Base-by-base conservation (phyloP, 53 echinoderm and acorn worm species). In the Hippasteria phrygiana region DNA sequence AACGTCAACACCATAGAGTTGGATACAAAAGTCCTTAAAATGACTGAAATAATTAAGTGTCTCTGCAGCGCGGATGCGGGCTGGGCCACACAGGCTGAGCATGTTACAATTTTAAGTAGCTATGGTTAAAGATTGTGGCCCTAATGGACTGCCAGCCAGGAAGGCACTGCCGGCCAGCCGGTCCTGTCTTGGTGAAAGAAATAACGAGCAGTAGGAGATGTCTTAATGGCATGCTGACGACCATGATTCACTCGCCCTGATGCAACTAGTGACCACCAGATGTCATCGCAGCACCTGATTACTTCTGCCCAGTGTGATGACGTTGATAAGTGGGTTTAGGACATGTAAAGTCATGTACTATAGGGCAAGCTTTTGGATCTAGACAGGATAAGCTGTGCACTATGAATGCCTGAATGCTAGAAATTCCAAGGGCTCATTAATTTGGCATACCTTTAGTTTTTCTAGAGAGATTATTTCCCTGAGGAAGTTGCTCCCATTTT, bases 281-380 rank as follows among this genome's bases (percentile, higher is more conserved):
- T 67, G 69, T 36, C 69, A 67, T 35, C 69, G 17, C 37, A 7
- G 36, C 10, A 35, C 34, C 16, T 14, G 33, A 67, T 67, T 36
- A 36, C 69, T 67, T 5, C 48, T n/a, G 14, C 69, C 69, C 14
- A 67, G 13, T 35, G 69, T 36, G 69, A 67, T 36, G 59, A 28
- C 34, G 69, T 36, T 67, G 69, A 67, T 35, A 67, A 67, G 36
- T 67, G 69, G 69, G 69, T 67, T n/a, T 67, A 67, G 69, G 69
- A 59, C 4, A 18, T 59, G 59, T 59, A 22, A 22, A 26, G 59
- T 59, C 59, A 59, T 26, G 26, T 59, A 24, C 55, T 55, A 17
- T 16, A 55, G 26, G 59, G n/a, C 26, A 8, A 16, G 16, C 17
- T 13, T 13, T 59, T 1, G n/a, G 16, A 8, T 26, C n/a, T 7